phyloP scores from a whole-genome alignment of 2,888 invertebrate genomes.

The Drosophila greeni region DNA sequence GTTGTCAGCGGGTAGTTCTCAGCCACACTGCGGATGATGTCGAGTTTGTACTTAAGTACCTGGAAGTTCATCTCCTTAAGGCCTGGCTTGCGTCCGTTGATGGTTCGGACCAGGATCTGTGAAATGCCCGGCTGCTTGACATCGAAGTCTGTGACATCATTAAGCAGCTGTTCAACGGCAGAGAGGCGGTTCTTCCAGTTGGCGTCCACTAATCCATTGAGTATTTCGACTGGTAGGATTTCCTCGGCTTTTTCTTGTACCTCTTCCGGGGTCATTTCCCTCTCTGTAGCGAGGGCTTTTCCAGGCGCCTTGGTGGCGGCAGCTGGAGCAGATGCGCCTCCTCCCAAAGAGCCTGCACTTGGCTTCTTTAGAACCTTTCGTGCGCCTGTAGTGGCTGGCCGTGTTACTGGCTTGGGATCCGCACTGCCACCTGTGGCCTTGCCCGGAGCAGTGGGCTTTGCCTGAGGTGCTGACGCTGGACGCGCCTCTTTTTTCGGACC shows the following conservation, averaged over 20 bases:
- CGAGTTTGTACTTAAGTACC: slow-evolving; percentile 90
- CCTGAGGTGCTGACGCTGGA: slow-evolving; percentile 76
- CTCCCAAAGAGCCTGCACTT: slow-evolving; percentile 32
- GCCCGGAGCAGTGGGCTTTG: slow-evolving; percentile 73
- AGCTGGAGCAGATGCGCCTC: slow-evolving; percentile 53
- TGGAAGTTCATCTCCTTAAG: slow-evolving; percentile 93
- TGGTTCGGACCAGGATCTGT: slow-evolving; percentile 86
- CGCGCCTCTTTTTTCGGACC: slow-evolving; percentile 81
- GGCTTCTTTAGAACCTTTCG: slow-evolving; percentile 62
- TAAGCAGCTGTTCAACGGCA: slow-evolving; percentile 86
- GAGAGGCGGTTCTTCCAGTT: slow-evolving; percentile 92
- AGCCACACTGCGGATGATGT: slow-evolving; percentile 87
- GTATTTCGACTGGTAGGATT: slow-evolving; percentile 83
- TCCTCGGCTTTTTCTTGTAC: slow-evolving; percentile 86
- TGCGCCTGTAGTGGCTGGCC: slow-evolving; percentile 72
- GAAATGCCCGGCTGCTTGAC: slow-evolving; percentile 82
- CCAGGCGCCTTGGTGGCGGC: slow-evolving; percentile 74
- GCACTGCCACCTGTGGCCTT: slow-evolving; percentile 71
- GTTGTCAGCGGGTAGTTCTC: slow-evolving; percentile 86
- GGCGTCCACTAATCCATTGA: slow-evolving; percentile 84
- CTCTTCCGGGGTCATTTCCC: slow-evolving; percentile 87
- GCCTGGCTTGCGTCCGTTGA: slow-evolving; percentile 91
- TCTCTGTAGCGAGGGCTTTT: slow-evolving; percentile 80
- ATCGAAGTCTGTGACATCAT: slow-evolving; percentile 82
- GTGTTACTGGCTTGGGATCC: slow-evolving; percentile 74